Percentiles rank a stretch among this genome's conserved stretches.
Evolutionary conservation across 2,888 invertebrate species (phyloP).

Genomic region (Portevinia maculata): DNA sequence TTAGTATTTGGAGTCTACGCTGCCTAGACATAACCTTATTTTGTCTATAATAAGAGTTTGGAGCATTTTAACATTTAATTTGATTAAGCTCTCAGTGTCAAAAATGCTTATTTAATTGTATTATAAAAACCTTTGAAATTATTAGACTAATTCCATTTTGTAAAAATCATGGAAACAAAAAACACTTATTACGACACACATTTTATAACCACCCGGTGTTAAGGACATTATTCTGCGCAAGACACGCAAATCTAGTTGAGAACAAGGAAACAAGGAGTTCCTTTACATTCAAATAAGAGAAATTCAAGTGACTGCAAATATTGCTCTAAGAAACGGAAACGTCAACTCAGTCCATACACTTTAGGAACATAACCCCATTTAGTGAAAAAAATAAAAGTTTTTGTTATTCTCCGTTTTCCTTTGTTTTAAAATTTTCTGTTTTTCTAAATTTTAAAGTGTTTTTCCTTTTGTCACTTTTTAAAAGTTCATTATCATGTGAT

Average conservation of each 20-base stretch:
- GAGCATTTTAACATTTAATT: no score
- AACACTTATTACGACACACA: background rate
- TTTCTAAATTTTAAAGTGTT: background rate
- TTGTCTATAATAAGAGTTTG: no score
- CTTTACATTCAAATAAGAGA: constrained; percentile 41
- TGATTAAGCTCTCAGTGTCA: no score
- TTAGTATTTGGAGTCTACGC: no score
- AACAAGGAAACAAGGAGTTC: constrained; percentile 33
- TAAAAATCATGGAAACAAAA: no score
- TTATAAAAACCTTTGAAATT: no score
- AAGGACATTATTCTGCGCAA: constrained; percentile 48
- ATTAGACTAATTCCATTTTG: no score
- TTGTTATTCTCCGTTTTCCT: constrained; percentile 14
- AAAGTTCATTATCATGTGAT: background rate
- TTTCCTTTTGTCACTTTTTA: background rate
- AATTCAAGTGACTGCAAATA: constrained; percentile 39
- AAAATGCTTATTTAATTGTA: no score
- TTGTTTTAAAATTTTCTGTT: constrained; percentile 7
- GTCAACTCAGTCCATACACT: constrained; percentile 44
- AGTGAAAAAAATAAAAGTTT: constrained; percentile 7
- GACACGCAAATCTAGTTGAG: constrained; percentile 59
- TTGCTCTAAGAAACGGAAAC: constrained; percentile 41
- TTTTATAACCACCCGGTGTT: constrained; percentile 21
- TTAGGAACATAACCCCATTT: constrained; percentile 54
- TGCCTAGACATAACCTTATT: no score